Evolutionary conservation across 92 coral and sea anemone species (phyloP), one percentile per base, ranked within the genome.

Genomic region (Meandrina meandrites): DNA sequence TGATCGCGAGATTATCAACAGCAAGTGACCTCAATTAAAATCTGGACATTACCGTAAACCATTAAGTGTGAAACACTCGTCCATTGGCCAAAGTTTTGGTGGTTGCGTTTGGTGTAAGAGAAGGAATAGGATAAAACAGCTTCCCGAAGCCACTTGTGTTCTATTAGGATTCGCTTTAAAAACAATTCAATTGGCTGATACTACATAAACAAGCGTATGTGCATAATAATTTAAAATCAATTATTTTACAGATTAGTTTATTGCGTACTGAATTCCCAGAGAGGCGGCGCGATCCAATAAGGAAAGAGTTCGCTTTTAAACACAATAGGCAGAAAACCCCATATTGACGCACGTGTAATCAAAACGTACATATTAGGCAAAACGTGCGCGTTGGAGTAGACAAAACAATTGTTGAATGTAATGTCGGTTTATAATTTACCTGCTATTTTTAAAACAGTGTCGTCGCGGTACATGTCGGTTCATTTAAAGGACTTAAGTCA

Each of bases 241-340:
- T n/a, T 68, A 40, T 48, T 82, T 5, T 14, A 68, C 7, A 14
- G 10, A 45, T 36, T 45, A 57, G 31, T 68, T 42, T 16, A 48
- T 69, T 82, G 30, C 36, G 21, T 17, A 68, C 32, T 21, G 56
- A 40, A 68, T 68, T 51, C 64, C 86, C 60, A 54, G 57, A 56
- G 71, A 24, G 22, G 69, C 15, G 24, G 34, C 57, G 77, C 72
- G 80, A 48, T 30, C 87, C 87, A 84, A 84, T 74, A 27, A 84
- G 80, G 56, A 21, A 40, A 34, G 31, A 54, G 13, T 4, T 56
- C 72, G 19, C 0, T 12, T 84, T 56, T 0, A 4, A 27, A 0
- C 34, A 73, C 40, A 48, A 50, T 21, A 24, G 66, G 42, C 18
- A 19, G 5, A 12, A 40, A 8, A 32, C 9, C 15, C 36, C 21